Evolutionary conservation across 2,113 vertebrate species (phyloP).

Genomic region (Cyprinus carpio): DNA sequence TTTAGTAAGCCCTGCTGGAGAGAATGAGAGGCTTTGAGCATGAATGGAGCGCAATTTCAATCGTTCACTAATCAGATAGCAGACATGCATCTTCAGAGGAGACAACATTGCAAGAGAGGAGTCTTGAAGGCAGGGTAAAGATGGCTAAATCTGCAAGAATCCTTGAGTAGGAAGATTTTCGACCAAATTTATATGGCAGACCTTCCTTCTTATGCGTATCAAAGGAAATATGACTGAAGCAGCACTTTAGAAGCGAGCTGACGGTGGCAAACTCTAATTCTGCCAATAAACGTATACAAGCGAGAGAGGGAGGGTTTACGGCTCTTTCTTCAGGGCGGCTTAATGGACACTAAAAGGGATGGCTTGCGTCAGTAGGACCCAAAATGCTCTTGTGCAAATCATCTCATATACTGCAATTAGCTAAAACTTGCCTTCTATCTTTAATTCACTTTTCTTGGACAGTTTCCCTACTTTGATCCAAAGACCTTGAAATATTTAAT

Average conservation of each 20-base stretch:
- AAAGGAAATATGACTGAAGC: conserved; percentile 44
- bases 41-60: conserved; percentile 14
- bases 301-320: conserved; percentile 41
- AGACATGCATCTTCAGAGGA: conserved; percentile 2
- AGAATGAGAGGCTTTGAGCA: conserved; percentile 1
- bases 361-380: conserved; percentile 45
- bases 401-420: conserved; percentile 40
- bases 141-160: conserved; percentile 9
- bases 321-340: conserved; percentile 25
- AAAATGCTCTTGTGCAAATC: conserved; percentile 46
- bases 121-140: neutral
- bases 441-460: conserved; percentile 16
- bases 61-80: conserved; percentile 21
- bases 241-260: conserved; percentile 42
- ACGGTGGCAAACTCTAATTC: conserved; percentile 48
- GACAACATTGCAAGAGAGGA: neutral
- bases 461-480: conserved; percentile 14
- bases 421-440: conserved; percentile 37
- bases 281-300: conserved; percentile 37
- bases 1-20: conserved; percentile 29
- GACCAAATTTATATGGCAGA: conserved; percentile 13
- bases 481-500: neutral
- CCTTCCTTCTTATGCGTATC: neutral
- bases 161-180: conserved; percentile 12
- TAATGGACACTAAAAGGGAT: conserved; percentile 57